Conservation (phyloP, 2,113 vertebrate species). For the Odontesthes bonariensis region DNA sequence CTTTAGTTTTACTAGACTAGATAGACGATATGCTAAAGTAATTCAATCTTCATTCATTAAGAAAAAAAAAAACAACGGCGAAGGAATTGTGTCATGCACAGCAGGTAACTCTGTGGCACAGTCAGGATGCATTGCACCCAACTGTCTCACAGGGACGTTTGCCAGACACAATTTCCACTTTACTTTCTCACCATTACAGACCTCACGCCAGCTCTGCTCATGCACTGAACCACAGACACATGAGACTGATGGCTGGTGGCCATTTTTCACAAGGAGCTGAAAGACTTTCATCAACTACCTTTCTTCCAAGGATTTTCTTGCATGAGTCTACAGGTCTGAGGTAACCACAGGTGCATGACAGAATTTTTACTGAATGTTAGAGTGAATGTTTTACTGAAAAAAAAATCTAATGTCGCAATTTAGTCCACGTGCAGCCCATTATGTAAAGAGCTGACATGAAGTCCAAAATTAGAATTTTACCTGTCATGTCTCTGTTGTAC, state of each 20-base stretch:
- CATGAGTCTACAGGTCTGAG: neutral
- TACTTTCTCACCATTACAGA: conserved; percentile 5
- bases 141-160: neutral
- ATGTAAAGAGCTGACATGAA: neutral
- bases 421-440: neutral
- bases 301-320: neutral
- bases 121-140: neutral
- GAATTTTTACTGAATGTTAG: neutral
- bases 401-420: neutral
- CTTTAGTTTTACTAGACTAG: too few species aligned
- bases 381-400: too few species aligned
- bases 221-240: neutral
- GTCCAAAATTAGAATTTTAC: too few species aligned
- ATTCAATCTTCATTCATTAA: neutral
- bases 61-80: too few species aligned
- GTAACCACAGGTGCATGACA: neutral
- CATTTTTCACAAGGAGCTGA: neutral
- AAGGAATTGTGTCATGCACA: neutral
- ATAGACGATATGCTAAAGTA: too few species aligned
- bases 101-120: neutral
- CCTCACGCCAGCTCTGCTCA: neutral
- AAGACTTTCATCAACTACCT: neutral
- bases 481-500: neutral
- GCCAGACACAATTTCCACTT: neutral
- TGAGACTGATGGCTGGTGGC: neutral